phyloP scores from a whole-genome alignment of 2,797 vertebrate species.

The Poecilia picta region DNA sequence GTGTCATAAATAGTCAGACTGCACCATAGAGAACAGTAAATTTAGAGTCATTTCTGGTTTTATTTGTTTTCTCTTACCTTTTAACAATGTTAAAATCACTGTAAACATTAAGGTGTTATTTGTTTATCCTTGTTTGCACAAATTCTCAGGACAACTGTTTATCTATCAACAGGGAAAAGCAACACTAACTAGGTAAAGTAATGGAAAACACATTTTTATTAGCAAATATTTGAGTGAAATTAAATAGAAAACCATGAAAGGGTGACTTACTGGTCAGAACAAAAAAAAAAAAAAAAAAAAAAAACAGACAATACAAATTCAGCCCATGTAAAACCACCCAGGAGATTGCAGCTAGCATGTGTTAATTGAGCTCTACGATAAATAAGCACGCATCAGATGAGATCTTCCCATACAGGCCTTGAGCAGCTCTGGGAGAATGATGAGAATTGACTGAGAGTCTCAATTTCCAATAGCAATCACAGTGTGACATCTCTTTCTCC shows the following conservation, averaged over 20 bases:
- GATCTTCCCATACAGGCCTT: conserved; percentile 45
- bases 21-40: neutral
- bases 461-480: conserved; percentile 75
- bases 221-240: conserved; percentile 17
- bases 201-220: neutral
- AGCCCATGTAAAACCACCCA: conserved; percentile 45
- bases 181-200: neutral
- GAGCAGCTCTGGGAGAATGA: conserved; percentile 70
- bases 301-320: conserved; percentile 23
- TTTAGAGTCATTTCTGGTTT: neutral
- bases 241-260: conserved; percentile 12
- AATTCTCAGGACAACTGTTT: neutral
- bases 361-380: conserved; percentile 70
- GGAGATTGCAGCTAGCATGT: conserved; percentile 46
- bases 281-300: neutral
- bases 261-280: neutral
- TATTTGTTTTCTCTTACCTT: conserved; percentile 1
- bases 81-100: neutral
- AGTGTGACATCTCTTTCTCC: conserved; percentile 68
- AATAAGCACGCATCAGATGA: conserved; percentile 71
- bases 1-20: neutral
- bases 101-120: neutral
- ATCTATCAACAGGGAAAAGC: neutral
- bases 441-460: conserved; percentile 72
- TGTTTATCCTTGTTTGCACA: conserved; percentile 3